Conservation (phyloP, 2,113 vertebrate genomes). For the Ascaphus truei region DNA sequence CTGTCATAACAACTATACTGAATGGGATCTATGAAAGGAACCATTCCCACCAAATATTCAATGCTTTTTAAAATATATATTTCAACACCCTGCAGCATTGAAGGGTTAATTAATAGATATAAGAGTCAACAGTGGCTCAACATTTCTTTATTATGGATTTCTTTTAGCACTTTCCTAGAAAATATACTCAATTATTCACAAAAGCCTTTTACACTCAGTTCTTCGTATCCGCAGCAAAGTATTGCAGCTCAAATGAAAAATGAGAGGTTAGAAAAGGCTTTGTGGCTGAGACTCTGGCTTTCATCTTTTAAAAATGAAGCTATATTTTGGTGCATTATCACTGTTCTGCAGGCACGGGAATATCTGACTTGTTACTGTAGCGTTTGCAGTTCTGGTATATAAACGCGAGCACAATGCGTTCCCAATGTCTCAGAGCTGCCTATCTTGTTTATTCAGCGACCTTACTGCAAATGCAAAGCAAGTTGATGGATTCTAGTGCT, state of each 20-base stretch:
- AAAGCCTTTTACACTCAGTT: no score
- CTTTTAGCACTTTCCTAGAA: no score
- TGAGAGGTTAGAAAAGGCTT: neutral
- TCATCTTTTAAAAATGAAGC: constrained; percentile 3
- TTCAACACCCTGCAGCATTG: no score
- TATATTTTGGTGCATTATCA: constrained; percentile 1
- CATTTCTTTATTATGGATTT: no score
- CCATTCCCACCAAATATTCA: no score
- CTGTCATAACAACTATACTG: no score
- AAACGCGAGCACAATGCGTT: neutral
- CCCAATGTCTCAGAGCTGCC: neutral
- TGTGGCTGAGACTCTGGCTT: neutral
- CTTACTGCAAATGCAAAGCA: constrained; percentile 22
- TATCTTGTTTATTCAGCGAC: constrained; percentile 32
- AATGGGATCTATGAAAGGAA: no score
- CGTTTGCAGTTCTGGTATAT: constrained; percentile 17
- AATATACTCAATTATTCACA: no score
- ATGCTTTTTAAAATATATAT: no score
- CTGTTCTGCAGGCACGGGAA: constrained; percentile 1
- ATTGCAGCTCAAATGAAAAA: neutral
- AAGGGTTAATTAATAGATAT: no score
- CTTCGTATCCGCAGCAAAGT: no score
- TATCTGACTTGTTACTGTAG: neutral
- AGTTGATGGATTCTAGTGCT: constrained; percentile 24
- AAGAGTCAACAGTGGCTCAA: no score